These are phyloP conservation scores for Phrynocephalus forsythii DNA, from an alignment of 2,797 vertebrate genomes.

Conservation along the genomic window DNA sequence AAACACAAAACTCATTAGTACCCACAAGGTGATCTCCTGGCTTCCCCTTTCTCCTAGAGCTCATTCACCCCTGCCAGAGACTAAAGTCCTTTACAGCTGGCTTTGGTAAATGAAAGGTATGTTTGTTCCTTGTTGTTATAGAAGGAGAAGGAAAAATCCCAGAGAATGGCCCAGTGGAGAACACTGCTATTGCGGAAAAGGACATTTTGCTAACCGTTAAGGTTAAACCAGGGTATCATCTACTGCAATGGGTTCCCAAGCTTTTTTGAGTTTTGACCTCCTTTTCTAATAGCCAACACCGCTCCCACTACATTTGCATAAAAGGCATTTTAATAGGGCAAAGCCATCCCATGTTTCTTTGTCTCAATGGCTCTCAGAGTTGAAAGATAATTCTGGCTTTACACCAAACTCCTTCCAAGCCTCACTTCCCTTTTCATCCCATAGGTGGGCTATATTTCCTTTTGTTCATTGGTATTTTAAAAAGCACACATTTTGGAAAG, in stretches of 20 bases:
- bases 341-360: too few relatives aligned
- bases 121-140: constrained; percentile 17
- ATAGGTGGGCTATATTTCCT: too few relatives aligned
- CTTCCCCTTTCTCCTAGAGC: constrained; percentile 27
- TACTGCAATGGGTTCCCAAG: background rate
- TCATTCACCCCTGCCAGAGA: constrained; percentile 29
- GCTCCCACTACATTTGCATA: too few relatives aligned
- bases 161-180: background rate
- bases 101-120: constrained; percentile 28
- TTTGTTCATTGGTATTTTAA: too few relatives aligned
- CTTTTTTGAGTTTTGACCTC: background rate
- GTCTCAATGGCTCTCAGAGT: too few relatives aligned
- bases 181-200: background rate
- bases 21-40: constrained; percentile 28
- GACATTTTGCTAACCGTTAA: background rate
- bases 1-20: constrained; percentile 39
- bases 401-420: too few relatives aligned
- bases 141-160: background rate
- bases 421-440: too few relatives aligned
- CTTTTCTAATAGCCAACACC: too few relatives aligned
- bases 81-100: constrained; percentile 25
- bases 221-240: background rate
- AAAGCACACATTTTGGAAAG: too few relatives aligned
- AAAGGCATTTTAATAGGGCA: too few relatives aligned
- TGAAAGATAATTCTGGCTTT: too few relatives aligned